Conservation (phyloP, 2,113 vertebrate species). For the Calyptommatus sinebrachiatus region DNA sequence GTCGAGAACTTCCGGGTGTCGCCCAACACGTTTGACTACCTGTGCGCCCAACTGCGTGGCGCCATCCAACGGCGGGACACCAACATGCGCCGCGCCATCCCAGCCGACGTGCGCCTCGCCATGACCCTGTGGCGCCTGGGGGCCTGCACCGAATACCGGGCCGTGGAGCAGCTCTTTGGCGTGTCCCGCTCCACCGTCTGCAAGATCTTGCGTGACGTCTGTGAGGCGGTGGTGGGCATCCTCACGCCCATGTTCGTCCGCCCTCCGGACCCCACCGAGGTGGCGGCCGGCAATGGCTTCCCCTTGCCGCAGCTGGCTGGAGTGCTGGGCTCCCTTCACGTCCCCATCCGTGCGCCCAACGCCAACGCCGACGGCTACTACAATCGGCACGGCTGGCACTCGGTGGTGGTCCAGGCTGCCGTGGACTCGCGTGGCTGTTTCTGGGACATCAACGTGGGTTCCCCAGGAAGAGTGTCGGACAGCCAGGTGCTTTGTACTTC, state of each 20-base stretch:
- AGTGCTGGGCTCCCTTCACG: conserved; percentile 21
- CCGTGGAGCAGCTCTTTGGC: conserved; percentile 32
- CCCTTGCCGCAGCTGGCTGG: conserved; percentile 34
- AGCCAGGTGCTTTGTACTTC: conserved; percentile 32
- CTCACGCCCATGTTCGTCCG: conserved; percentile 29
- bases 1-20: conserved; percentile 37
- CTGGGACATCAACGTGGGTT: conserved; percentile 48
- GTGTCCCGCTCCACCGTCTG: conserved; percentile 35
- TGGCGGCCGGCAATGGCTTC: neutral
- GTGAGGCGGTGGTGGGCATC: conserved; percentile 35
- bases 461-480: conserved; percentile 25
- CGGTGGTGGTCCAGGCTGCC: conserved; percentile 50
- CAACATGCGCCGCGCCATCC: conserved; percentile 18
- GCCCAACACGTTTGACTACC: conserved; percentile 21
- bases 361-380: conserved; percentile 37
- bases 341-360: conserved; percentile 31
- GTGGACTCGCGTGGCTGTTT: conserved; percentile 40
- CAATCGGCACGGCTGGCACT: conserved; percentile 52
- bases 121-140: conserved; percentile 46
- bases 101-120: conserved; percentile 36
- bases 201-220: conserved; percentile 36
- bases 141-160: conserved; percentile 26
- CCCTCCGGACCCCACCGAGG: neutral
- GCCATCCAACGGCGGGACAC: conserved; percentile 24
- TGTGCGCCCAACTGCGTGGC: conserved; percentile 20